Evolutionary conservation across 1,140 invertebrate species (phyloP), one percentile per base, ranked within the genome.

Genomic region (Drosophila bifasciata): DNA sequence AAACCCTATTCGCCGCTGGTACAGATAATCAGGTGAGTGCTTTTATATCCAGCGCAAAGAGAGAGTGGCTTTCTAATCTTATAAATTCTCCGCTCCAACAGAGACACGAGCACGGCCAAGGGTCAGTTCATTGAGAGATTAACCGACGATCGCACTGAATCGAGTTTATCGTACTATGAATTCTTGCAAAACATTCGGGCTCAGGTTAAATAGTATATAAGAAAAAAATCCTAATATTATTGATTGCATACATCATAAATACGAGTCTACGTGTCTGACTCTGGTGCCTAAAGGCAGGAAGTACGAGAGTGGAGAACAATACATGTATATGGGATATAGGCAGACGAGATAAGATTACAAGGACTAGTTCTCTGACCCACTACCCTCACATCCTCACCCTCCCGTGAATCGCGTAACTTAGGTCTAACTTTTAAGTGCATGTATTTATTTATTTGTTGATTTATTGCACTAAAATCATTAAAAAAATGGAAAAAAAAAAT

Each of bases 161-260:
- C 96, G 66, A 95, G 97, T 48, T 95, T 98, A 92, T 98, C 97
- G 76, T 99, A 99, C 92, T 97, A 98, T 92, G 99, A 99, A 94
- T 99, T 99, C 93, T 93, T 99, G 90, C 98, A 99, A 92, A 97
- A 99, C 93, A 93, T 99, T 62, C 97, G 98, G 92, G 95, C 94
- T 80, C 96, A 98, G 92, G 94, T 98, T 84, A 98, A 97, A 94
- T 97, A 92, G 78, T 90, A 88, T 59, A 75, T 86, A 86, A 85
- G 77, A 70, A 61, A 60, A 58, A 61, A 76, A 85, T 74, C 73
- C 77, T 57, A 77, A 41, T 67, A 77, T 58, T 58, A 85, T 74
- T 86, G 80, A 85, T 74, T 86, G 80, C 77, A 81, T 85, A 67
- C 79, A 67, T 48, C 63, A 80, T 62, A 81, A 81, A 67, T 75